Evolutionary conservation across 2,888 invertebrate species (phyloP).

Genomic region (Syrista parreyssii): DNA sequence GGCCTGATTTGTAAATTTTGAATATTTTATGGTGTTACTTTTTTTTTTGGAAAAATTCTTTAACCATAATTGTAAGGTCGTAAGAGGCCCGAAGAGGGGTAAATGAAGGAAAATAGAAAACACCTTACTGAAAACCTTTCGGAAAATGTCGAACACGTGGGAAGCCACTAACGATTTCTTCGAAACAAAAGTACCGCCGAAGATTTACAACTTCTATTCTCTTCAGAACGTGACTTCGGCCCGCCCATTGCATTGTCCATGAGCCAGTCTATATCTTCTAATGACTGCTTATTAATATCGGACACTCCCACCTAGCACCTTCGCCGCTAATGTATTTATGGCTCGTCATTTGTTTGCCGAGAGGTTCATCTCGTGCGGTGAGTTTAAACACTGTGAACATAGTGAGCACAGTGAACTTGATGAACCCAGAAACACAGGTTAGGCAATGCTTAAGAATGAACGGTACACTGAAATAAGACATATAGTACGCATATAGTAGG

Average conservation of each 20-base stretch:
- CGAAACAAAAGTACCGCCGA: conserved; percentile 20
- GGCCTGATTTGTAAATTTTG: neutral
- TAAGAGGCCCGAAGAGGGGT: fast-evolving
- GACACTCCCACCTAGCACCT: conserved; percentile 43
- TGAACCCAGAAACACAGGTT: neutral
- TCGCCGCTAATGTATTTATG: conserved; percentile 37
- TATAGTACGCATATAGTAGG: neutral
- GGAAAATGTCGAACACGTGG: conserved; percentile 19
- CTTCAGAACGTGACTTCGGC: conserved; percentile 23
- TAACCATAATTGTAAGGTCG: neutral
- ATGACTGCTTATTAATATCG: conserved; percentile 50
- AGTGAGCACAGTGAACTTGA: neutral
- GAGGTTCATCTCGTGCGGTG: conserved; percentile 9
- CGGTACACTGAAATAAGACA: neutral
- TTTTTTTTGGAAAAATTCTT: neutral
- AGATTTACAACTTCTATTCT: conserved; percentile 39
- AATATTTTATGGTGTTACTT: neutral
- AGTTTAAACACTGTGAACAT: neutral
- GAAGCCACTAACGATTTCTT: conserved; percentile 26
- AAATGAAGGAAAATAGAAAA: neutral
- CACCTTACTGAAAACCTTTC: neutral
- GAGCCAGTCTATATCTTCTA: conserved; percentile 38
- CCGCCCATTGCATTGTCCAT: conserved; percentile 38
- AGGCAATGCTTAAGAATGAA: neutral
- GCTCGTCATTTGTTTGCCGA: conserved; percentile 42